These are phyloP conservation scores for Nasonia oneida DNA, from an alignment of 2,888 invertebrate species.

Conservation along the genomic window DNA sequence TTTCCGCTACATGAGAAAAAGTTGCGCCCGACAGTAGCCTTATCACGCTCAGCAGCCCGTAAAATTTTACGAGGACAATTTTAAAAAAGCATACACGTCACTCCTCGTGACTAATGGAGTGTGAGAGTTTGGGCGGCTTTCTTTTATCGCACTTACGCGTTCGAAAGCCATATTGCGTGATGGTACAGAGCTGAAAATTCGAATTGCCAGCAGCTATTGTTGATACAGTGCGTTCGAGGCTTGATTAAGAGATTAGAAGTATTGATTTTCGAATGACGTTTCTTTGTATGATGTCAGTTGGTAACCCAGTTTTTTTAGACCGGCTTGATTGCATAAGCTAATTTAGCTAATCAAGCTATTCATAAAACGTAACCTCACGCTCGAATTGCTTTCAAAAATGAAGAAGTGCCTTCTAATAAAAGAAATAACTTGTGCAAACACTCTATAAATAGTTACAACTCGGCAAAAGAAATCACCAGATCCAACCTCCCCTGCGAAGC, in stretches of 20 bases:
- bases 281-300: background rate
- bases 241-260: background rate
- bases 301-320: background rate
- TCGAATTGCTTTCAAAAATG: too few relatives aligned
- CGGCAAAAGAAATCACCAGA: background rate
- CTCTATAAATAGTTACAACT: background rate
- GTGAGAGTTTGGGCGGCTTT: background rate
- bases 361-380: too few relatives aligned
- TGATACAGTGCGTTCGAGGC: background rate
- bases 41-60: slow-evolving; percentile 3
- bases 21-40: background rate
- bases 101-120: background rate
- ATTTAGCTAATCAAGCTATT: too few relatives aligned
- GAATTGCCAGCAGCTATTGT: background rate
- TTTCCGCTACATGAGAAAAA: background rate
- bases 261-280: background rate
- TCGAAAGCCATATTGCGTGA: background rate
- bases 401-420: too few relatives aligned
- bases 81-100: background rate
- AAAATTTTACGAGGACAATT: slow-evolving; percentile 8
- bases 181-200: background rate
- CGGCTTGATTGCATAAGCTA: background rate
- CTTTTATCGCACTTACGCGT: background rate
- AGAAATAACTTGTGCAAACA: too few relatives aligned
- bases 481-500: background rate